Percentiles rank a stretch among this genome's conserved stretches.
phyloP scores from a whole-genome alignment of 2,888 invertebrate genomes.

The Lacanobia oleracea region DNA sequence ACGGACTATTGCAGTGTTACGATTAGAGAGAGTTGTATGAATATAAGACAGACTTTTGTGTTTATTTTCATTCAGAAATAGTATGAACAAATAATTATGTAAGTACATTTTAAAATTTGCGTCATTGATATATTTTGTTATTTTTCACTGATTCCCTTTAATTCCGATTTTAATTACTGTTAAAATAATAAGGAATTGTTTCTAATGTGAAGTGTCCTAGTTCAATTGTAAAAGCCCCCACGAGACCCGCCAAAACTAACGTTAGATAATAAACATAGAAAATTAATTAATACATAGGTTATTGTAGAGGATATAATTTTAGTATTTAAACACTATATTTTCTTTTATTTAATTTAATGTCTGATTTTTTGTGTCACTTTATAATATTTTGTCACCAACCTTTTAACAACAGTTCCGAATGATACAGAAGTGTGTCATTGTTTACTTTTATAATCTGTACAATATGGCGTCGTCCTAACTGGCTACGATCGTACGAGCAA shows the following conservation, averaged over 20 bases:
- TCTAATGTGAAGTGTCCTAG: constrained; percentile 52
- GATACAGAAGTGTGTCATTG: constrained; percentile 41
- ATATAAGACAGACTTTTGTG: constrained; percentile 39
- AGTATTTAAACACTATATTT: constrained; percentile 56
- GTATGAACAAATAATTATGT: constrained; percentile 64
- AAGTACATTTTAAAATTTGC: constrained; percentile 59
- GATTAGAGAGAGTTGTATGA: constrained; percentile 39
- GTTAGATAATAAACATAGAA: constrained; percentile 65
- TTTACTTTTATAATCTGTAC: constrained; percentile 66
- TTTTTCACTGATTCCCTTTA: constrained; percentile 20
- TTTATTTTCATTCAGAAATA: constrained; percentile 55
- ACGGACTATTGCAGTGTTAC: constrained; percentile 3
- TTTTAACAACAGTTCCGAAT: constrained; percentile 30
- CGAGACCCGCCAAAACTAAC: constrained; percentile 68
- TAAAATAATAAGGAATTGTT: constrained; percentile 55
- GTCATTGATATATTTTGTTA: constrained; percentile 46
- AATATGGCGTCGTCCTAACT: too few relatives aligned
- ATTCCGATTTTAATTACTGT: constrained; percentile 29
- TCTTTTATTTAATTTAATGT: constrained; percentile 56
- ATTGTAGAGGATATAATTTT: constrained; percentile 60
- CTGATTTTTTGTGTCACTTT: constrained; percentile 54
- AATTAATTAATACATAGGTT: constrained; percentile 66
- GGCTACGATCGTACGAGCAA: too few relatives aligned
- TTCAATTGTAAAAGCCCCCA: constrained; percentile 60
- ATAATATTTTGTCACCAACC: constrained; percentile 43